These are phyloP conservation scores for Microctenopoma stevenorrisi DNA, from an alignment of 2,797 vertebrate genomes.

Conservation along the genomic window DNA sequence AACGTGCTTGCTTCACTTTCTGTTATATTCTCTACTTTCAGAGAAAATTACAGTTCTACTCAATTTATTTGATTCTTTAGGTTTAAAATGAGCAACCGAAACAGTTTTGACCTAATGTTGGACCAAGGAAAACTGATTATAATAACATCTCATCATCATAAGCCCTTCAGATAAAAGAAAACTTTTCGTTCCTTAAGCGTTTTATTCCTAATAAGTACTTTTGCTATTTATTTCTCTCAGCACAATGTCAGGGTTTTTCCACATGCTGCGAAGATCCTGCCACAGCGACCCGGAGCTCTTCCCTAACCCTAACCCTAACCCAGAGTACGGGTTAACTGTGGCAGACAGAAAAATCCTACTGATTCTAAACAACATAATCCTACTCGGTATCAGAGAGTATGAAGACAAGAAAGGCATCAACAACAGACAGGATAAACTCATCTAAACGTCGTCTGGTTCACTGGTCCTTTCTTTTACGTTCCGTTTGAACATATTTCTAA, in stretches of 20 bases:
- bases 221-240: neutral
- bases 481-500: neutral
- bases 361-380: neutral
- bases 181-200: too few relatives aligned
- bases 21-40: neutral
- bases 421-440: neutral
- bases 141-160: neutral
- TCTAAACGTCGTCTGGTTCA: neutral
- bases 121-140: neutral
- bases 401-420: neutral
- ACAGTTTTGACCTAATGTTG: neutral
- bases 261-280: neutral
- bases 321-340: neutral
- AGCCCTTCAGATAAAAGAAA: too few relatives aligned
- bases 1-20: neutral
- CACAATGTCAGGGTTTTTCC: neutral
- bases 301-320: too few relatives aligned
- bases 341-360: neutral
- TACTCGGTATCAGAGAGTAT: neutral
- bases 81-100: neutral
- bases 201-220: neutral
- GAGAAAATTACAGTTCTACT: neutral
- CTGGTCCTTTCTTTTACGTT: neutral
- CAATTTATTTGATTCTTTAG: neutral
- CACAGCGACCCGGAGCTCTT: too few relatives aligned